phyloP scores from a whole-genome alignment of 2,113 vertebrate species.

The Megaleporinus macrocephalus region DNA sequence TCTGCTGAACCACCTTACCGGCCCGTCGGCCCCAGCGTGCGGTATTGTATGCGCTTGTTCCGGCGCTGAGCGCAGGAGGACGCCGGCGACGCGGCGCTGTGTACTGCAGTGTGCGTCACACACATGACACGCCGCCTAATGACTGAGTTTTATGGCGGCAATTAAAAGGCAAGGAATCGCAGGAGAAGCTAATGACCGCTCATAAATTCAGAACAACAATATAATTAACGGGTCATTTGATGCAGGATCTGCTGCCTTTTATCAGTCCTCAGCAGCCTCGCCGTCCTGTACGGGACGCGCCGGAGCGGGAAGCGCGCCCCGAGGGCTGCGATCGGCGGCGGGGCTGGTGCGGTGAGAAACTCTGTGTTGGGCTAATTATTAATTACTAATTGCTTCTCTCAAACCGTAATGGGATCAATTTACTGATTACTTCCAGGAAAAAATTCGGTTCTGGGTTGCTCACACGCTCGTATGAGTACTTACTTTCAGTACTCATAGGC shows the following conservation, averaged over 20 bases:
- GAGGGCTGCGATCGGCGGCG: too few relatives aligned
- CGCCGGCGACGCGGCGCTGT: constrained; percentile 16
- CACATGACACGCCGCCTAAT: constrained; percentile 35
- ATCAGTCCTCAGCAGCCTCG: background rate
- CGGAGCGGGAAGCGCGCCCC: too few relatives aligned
- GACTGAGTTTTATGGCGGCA: constrained; percentile 32
- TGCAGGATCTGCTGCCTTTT: background rate
- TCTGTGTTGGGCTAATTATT: too few relatives aligned
- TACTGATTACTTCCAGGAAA: too few relatives aligned
- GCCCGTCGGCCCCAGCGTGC: background rate
- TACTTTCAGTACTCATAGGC: too few relatives aligned
- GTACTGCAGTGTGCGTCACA: constrained; percentile 21
- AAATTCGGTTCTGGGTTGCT: too few relatives aligned
- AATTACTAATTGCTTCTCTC: too few relatives aligned
- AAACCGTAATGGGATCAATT: too few relatives aligned
- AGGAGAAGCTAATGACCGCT: constrained; percentile 31
- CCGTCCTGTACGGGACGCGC: background rate
- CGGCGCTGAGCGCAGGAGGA: constrained; percentile 7
- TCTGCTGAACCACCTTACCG: background rate
- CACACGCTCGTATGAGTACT: too few relatives aligned
- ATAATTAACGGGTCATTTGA: constrained; percentile 41
- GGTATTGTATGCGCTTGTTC: constrained; percentile 15
- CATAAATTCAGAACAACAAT: constrained; percentile 43
- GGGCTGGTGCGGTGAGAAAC: too few relatives aligned
- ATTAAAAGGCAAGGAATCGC: constrained; percentile 33